Conservation (phyloP, 2,797 vertebrate genomes). For the Anguilla marmorata region DNA sequence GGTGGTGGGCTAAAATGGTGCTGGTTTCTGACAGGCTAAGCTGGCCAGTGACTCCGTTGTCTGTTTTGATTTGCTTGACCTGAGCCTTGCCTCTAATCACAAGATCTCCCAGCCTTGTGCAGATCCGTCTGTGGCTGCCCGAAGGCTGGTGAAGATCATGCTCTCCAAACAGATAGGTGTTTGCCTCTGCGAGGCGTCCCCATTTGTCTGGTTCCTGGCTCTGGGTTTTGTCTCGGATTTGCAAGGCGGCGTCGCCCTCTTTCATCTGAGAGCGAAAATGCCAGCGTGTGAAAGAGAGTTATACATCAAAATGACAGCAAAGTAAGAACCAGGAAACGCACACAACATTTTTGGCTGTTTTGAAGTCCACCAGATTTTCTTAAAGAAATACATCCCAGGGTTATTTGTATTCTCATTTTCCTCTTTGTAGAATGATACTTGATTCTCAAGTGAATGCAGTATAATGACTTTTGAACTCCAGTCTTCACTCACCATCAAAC, state of each 20-base stretch:
- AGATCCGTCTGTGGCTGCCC: slow-evolving; percentile 19
- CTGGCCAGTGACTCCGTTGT: slow-evolving; percentile 24
- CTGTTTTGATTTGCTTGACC: slow-evolving; percentile 37
- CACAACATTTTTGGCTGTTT: neutral
- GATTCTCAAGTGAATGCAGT: neutral
- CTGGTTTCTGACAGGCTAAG: slow-evolving; percentile 5
- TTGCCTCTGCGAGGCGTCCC: slow-evolving; percentile 25
- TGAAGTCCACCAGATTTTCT: slow-evolving; percentile 1
- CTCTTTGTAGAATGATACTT: neutral
- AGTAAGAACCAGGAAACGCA: neutral
- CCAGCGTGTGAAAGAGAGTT: slow-evolving; percentile 7
- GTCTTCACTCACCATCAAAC: neutral
- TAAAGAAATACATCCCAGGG: neutral
- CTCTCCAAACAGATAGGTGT: slow-evolving; percentile 34
- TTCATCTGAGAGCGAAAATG: slow-evolving; percentile 7
- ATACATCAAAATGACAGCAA: slow-evolving; percentile 20
- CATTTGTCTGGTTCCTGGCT: neutral
- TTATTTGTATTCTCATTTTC: neutral
- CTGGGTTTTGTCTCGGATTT: slow-evolving; percentile 21
- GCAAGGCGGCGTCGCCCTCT: neutral
- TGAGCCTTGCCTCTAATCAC: slow-evolving; percentile 29
- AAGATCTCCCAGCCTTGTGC: slow-evolving; percentile 25
- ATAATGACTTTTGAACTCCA: neutral
- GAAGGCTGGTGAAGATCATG: slow-evolving; percentile 12
- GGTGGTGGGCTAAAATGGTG: slow-evolving; percentile 16